Conservation (phyloP, 2,113 vertebrate genomes). For the Butorides virescens region DNA sequence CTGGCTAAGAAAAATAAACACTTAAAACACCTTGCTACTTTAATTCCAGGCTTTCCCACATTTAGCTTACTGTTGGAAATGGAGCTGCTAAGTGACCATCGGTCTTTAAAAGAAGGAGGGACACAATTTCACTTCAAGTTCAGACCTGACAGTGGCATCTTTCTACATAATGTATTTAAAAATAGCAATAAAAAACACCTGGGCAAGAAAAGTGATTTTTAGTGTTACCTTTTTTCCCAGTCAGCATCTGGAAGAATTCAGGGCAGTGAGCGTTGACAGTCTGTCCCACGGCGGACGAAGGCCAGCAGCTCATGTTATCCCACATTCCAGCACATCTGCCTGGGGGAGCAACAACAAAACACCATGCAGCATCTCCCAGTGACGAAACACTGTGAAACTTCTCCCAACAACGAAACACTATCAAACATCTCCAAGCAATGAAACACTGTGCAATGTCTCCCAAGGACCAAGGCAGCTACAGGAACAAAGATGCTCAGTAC, state of each 20-base stretch:
- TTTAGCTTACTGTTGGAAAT: not conserved
- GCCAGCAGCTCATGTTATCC: constrained; percentile 93
- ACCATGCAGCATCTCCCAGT: not conserved
- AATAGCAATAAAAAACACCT: not conserved
- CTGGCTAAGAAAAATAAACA: not conserved
- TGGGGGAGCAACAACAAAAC: not conserved
- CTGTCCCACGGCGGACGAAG: constrained; percentile 75
- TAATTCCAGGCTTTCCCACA: not conserved
- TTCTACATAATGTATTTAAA: not conserved
- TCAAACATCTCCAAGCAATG: not conserved
- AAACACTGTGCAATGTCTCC: not conserved
- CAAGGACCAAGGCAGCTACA: not conserved
- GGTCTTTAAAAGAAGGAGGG: not conserved
- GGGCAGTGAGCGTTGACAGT: constrained; percentile 83
- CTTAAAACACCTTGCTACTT: not conserved
- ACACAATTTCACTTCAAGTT: not conserved
- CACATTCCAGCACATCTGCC: constrained; percentile 81
- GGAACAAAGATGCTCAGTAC: not conserved
- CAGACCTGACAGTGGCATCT: not conserved
- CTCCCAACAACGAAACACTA: not conserved
- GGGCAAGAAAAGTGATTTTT: not conserved
- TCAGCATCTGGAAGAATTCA: constrained; percentile 76
- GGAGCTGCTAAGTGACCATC: not conserved
- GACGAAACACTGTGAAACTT: not conserved
- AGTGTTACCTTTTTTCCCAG: constrained; percentile 76